Evolutionary conservation across 2,113 vertebrate species (phyloP), one percentile per base, ranked within the genome.

Genomic region (Cnemophilus loriae): DNA sequence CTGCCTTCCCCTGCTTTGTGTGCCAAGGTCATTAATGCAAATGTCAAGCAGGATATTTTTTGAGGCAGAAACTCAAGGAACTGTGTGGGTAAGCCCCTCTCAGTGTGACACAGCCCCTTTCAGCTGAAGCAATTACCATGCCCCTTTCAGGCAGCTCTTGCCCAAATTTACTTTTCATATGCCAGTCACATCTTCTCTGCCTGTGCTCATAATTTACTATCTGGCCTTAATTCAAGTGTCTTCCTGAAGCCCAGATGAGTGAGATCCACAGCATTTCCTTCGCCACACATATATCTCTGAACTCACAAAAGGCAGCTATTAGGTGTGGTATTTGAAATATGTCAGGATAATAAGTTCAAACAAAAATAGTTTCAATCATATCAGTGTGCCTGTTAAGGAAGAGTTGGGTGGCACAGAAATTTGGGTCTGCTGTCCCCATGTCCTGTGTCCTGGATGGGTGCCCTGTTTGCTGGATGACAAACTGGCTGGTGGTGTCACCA

Each of bases 1-100:
- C 75, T n/a, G 44, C 59, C 2, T 93, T 56, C 80, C 70, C 53
- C 71, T 84, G 81, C 87, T 89, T 68, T 42, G 28, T 28, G 73
- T 95, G 94, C 94, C 84, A 93, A 94, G 87, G 90, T 73, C 90
- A 16, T 93, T 83, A 93, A 91, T 79, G 68, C 70, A 91, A 84
- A 91, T 89, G 80, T 95, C 92, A 86, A 26, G 44, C 80, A 47
- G 68, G 87, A 52, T 55, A 78, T 63, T 79, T 93, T 95, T 91
- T 83, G 84, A 92, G 87, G 90, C 67, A 86, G 71, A 60, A 94
- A 60, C 80, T 76, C 71, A 23, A 76, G 76, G 87, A 90, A 50
- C 52, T 50, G 92, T 14, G 32, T 42, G 76, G 71, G 57, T 37
- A 55, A 82, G 13, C 53, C 80, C 56, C 86, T 55, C 65, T 70